Percentiles rank a stretch among this genome's conserved stretches.
Conservation (phyloP, 1,140 invertebrate species). For the Dendrolimus punctatus region DNA sequence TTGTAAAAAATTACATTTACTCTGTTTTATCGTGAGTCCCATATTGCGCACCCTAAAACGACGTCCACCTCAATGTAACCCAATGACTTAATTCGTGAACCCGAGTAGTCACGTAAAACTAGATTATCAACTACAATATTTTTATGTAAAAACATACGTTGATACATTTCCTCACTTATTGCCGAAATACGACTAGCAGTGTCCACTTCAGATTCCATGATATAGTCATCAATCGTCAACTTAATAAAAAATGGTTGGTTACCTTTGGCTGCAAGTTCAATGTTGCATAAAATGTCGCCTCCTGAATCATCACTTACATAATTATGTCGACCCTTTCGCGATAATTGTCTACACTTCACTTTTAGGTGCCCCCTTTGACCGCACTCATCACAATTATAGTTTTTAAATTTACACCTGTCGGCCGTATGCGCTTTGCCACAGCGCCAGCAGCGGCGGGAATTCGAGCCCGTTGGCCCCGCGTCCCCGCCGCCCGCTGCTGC, state of each 20-base stretch:
- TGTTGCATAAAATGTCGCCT: too few species aligned
- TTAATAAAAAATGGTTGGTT: conserved; percentile 12
- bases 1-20: too few species aligned
- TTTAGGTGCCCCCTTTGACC: too few species aligned
- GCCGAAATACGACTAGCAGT: conserved; percentile 6
- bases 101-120: conserved; percentile 9
- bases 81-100: conserved; percentile 10
- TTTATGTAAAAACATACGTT: conserved; percentile 2
- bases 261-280: conserved; percentile 9
- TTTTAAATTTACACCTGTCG: too few species aligned
- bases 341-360: too few species aligned
- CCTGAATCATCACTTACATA: too few species aligned
- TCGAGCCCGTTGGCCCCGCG: conserved; percentile 10
- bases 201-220: conserved; percentile 1
- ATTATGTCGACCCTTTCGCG: too few species aligned
- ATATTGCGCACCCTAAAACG: too few species aligned
- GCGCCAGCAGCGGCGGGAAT: too few species aligned
- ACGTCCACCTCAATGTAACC: conserved; percentile 11
- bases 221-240: conserved; percentile 2
- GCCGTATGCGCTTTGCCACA: too few species aligned
- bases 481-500: conserved; percentile 14
- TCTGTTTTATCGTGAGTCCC: too few species aligned
- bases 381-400: too few species aligned
- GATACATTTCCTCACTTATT: conserved; percentile 5
- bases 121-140: conserved; percentile 4